These are phyloP conservation scores for Chymomyza fuscimana DNA, from an alignment of 2,888 invertebrate species.

Conservation along the genomic window DNA sequence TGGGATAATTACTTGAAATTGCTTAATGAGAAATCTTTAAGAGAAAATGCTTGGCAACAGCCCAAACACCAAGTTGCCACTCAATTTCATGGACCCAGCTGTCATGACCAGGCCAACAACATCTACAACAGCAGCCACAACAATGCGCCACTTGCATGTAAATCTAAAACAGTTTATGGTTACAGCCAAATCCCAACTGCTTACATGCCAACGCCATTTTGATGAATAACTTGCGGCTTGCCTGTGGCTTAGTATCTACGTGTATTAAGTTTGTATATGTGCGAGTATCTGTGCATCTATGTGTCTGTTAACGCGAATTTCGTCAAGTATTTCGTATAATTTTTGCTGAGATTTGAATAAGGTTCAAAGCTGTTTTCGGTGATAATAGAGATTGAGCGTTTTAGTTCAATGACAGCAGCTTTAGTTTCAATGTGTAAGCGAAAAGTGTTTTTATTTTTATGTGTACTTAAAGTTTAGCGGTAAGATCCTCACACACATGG, in stretches of 20 bases:
- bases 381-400: constrained; percentile 65
- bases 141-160: constrained; percentile 53
- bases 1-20: neutral
- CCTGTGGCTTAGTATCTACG: constrained; percentile 53
- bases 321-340: constrained; percentile 44
- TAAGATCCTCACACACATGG: constrained; percentile 19
- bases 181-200: constrained; percentile 65
- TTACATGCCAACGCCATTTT: constrained; percentile 56
- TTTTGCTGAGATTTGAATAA: constrained; percentile 66
- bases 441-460: constrained; percentile 32
- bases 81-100: constrained; percentile 38
- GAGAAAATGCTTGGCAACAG: constrained; percentile 41
- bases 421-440: constrained; percentile 27
- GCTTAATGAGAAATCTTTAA: constrained; percentile 27
- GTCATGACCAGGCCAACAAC: constrained; percentile 22
- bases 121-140: constrained; percentile 15
- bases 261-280: constrained; percentile 5
- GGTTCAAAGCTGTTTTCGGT: constrained; percentile 64
- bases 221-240: constrained; percentile 72
- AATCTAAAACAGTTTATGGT: constrained; percentile 73
- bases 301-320: constrained; percentile 9
- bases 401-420: constrained; percentile 13
- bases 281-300: constrained; percentile 11
- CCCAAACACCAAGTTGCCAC: constrained; percentile 1
- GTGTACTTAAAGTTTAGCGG: constrained; percentile 27